Base-by-base conservation (phyloP, 2,113 vertebrate species). In the Spea bombifrons region DNA sequence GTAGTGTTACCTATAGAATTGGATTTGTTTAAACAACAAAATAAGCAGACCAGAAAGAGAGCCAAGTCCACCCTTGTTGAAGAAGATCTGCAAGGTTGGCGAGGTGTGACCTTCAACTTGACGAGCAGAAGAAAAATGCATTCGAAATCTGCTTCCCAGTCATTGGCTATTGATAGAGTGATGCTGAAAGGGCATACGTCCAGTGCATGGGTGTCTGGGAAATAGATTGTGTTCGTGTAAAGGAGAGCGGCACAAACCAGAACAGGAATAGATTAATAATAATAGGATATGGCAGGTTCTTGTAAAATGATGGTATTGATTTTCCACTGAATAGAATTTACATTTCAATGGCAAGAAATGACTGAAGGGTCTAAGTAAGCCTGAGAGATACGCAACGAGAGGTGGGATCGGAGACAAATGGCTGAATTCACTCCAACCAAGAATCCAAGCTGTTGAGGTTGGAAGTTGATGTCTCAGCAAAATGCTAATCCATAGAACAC, bases 301-400 rank as follows among this genome's bases (percentile, higher is more conserved):
- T 17, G 61, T 30, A 64, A 30, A 16, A 64, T 17, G n/a, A 30
- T 64, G 8, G 1, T 13, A 64, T 64, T 59, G 55, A 59, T 59
- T 59, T 59, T 4, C 55, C 55, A 7, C 55, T 59, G 55, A 59
- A 13, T 59, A 59, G 55, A 59, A 59, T 59, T 59, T 59, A 59
- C 55, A 59, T 59, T 59, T 59, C 55, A 59, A 59, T 59, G 15
- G 55, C 55, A 59, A 59, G 55, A 59, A 59, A 59, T 59, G 55
- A 59, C 10, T 59, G 55, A 59, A 59, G 55, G 55, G 7, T 59
- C 55, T 59, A 13, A 59, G 15, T 12, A 59, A 13, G 55, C 10
- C 10, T 59, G 55, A 2, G 15, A 12, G 55, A 59, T 13, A 13
- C 10, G 15, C 55, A 59, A 59, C 9, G 55, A 9, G 55, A 59